Evolutionary conservation across 1,140 invertebrate genomes (phyloP).

Genomic region (Elymnias hypermnestra): DNA sequence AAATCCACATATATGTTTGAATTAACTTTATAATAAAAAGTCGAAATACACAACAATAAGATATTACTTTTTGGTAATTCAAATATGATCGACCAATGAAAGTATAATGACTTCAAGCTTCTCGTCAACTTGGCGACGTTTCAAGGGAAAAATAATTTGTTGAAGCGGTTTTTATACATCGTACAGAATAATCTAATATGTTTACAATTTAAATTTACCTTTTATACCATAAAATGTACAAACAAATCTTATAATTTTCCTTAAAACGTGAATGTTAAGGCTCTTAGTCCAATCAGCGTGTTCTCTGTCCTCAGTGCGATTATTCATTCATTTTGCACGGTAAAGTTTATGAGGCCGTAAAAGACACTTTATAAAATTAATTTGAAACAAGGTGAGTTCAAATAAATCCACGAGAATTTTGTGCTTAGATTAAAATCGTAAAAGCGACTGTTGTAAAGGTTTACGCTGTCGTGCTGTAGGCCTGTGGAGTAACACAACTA

Average conservation of each 20-base stretch:
- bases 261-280: not conserved
- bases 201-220: not conserved
- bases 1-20: no score
- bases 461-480: constrained; percentile 5
- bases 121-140: no score
- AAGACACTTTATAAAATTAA: constrained; percentile 24
- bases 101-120: no score
- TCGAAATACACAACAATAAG: no score
- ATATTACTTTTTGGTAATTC: no score
- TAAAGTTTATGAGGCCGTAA: constrained; percentile 21
- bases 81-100: no score
- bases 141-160: no score
- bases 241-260: not conserved
- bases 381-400: constrained; percentile 21
- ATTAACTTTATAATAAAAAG: no score
- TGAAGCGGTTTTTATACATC: no score
- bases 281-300: not conserved
- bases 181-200: not conserved
- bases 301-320: constrained; percentile 11
- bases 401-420: constrained; percentile 20
- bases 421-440: constrained; percentile 22
- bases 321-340: constrained; percentile 20
- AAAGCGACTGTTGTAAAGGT: constrained; percentile 14
- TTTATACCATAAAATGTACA: not conserved
- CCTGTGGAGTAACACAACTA: no score